These are phyloP conservation scores for Tenthredo livida DNA, from an alignment of 2,888 invertebrate species.

Conservation along the genomic window DNA sequence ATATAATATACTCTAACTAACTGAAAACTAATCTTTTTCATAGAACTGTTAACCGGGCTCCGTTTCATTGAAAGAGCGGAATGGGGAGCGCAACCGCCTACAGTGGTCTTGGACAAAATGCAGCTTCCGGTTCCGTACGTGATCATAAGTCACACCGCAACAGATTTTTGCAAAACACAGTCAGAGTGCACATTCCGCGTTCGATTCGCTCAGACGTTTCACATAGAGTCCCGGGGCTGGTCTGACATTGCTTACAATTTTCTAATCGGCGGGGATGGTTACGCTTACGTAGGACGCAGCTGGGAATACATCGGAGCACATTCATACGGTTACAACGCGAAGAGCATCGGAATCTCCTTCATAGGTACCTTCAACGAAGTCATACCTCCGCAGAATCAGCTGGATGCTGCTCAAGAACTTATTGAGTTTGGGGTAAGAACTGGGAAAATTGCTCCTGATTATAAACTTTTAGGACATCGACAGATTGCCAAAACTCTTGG, in stretches of 20 bases:
- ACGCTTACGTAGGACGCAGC: constrained; percentile 86
- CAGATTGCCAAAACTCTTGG: constrained; percentile 68
- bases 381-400: constrained; percentile 67
- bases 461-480: constrained; percentile 85
- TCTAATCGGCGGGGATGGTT: constrained; percentile 89
- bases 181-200: constrained; percentile 67
- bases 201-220: constrained; percentile 73
- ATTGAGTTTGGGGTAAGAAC: constrained; percentile 82
- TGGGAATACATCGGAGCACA: constrained; percentile 89
- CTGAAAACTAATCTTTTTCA: too few species aligned
- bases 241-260: constrained; percentile 89
- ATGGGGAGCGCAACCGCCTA: constrained; percentile 85
- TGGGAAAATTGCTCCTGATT: constrained; percentile 83
- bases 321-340: constrained; percentile 83
- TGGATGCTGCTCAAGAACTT: constrained; percentile 83
- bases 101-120: constrained; percentile 58
- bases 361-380: constrained; percentile 85
- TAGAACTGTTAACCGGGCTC: constrained; percentile 63
- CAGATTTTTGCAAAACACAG: constrained; percentile 57
- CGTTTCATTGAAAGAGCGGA: constrained; percentile 80
- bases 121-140: constrained; percentile 66
- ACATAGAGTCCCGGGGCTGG: constrained; percentile 84
- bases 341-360: constrained; percentile 86
- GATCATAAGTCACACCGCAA: constrained; percentile 51
- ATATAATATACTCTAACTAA: not conserved